Percentiles rank a stretch among this genome's conserved stretches.
phyloP scores from a whole-genome alignment of 2,888 invertebrate species.

The Bruchidius siliquastri region DNA sequence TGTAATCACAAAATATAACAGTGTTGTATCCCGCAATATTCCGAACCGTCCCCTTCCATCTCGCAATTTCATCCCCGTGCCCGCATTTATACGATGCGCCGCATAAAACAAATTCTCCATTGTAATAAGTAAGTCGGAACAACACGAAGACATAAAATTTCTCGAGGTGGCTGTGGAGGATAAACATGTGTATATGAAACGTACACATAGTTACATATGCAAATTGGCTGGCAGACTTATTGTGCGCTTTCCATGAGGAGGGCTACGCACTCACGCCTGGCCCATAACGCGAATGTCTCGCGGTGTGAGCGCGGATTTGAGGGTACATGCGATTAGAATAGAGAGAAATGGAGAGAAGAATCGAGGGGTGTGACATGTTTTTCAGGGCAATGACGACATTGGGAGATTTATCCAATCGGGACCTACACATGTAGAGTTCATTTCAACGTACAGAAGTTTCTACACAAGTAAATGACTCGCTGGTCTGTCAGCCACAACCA shows the following conservation, averaged over 20 bases:
- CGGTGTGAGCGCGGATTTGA: background rate
- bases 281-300: background rate
- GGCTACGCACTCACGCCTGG: slow-evolving; percentile 22
- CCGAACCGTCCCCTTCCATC: slow-evolving; percentile 15
- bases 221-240: slow-evolving; percentile 48
- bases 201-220: slow-evolving; percentile 44
- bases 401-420: too few species aligned
- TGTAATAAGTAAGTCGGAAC: slow-evolving; percentile 23
- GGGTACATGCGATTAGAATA: background rate
- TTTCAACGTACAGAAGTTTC: too few species aligned
- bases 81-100: slow-evolving; percentile 7
- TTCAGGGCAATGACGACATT: too few species aligned
- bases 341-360: too few species aligned
- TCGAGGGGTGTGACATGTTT: too few species aligned
- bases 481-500: too few species aligned
- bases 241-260: slow-evolving; percentile 38
- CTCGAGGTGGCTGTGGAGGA: slow-evolving; percentile 21
- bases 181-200: slow-evolving; percentile 24
- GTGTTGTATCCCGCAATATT: slow-evolving; percentile 18
- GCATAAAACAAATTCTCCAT: slow-evolving; percentile 19
- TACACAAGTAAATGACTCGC: too few species aligned
- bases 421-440: too few species aligned
- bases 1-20: background rate
- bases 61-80: slow-evolving; percentile 7
- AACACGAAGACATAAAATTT: slow-evolving; percentile 22